Evolutionary conservation across 1,140 invertebrate species (phyloP).

Genomic region (Lepidurus packardi): DNA sequence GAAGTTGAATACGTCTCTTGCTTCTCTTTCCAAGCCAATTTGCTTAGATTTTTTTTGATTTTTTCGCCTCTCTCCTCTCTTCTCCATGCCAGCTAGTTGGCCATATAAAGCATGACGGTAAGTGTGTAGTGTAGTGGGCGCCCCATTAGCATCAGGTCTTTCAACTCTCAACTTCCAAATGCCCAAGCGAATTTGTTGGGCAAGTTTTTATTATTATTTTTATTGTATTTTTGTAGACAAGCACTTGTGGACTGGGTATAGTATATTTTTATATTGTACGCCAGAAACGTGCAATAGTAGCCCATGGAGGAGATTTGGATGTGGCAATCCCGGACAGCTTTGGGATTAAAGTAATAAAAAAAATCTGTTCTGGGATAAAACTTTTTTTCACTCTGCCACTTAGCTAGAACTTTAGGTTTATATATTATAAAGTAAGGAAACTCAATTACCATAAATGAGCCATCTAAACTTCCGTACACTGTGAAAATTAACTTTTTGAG

Average conservation of each 20-base stretch:
- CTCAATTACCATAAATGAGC: no score
- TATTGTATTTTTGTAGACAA: no score
- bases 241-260: no score
- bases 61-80: background rate
- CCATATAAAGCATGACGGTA: constrained; percentile 11
- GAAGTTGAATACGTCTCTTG: background rate
- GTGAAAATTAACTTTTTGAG: no score
- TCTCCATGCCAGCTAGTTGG: background rate
- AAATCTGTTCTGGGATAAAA: background rate
- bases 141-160: constrained; percentile 21
- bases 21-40: background rate
- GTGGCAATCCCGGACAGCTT: background rate
- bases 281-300: constrained; percentile 7
- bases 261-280: no score
- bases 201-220: background rate
- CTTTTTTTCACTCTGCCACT: no score
- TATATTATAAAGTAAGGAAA: no score
- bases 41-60: background rate
- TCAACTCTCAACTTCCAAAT: background rate
- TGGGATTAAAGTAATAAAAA: constrained; percentile 12
- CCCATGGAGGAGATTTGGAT: background rate
- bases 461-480: no score
- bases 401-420: no score
- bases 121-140: constrained; percentile 7
- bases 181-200: background rate